Conservation (phyloP, 1,140 invertebrate species). For the Leptonema lineaticorne region DNA sequence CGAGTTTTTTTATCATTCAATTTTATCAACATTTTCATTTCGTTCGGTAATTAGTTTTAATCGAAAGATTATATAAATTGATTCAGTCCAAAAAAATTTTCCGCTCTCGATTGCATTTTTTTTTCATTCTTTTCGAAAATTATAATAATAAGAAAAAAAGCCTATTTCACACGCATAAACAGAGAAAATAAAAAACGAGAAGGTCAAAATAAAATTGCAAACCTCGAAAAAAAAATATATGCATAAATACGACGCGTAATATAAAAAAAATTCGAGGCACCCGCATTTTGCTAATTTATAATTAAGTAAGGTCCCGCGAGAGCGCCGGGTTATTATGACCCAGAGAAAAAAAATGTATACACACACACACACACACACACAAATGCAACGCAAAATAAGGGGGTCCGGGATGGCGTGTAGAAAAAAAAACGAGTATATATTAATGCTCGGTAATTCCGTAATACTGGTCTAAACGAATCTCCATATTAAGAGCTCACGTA, state of each 20-base stretch:
- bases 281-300: constrained; percentile 16
- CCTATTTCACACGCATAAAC: not conserved
- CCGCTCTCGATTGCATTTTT: not conserved
- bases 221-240: constrained; percentile 5
- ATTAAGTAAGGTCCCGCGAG: constrained; percentile 16
- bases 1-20: constrained; percentile 5
- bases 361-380: too few relatives aligned
- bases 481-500: constrained; percentile 31
- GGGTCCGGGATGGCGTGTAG: not conserved
- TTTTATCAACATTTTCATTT: constrained; percentile 7
- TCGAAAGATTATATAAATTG: not conserved
- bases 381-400: not conserved
- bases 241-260: too few relatives aligned
- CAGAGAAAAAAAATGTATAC: constrained; percentile 10
- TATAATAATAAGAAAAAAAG: constrained; percentile 3
- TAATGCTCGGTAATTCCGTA: constrained; percentile 27
- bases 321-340: constrained; percentile 1
- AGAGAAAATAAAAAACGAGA: not conserved
- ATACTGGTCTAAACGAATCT: constrained; percentile 27
- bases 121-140: not conserved
- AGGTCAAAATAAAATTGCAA: too few relatives aligned
- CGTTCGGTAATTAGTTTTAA: not conserved
- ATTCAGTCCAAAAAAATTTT: constrained; percentile 10
- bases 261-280: too few relatives aligned
- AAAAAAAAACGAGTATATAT: constrained; percentile 6